These are phyloP conservation scores for Platycercus adscitus DNA, from an alignment of 2,113 vertebrate species.

Conservation along the genomic window DNA sequence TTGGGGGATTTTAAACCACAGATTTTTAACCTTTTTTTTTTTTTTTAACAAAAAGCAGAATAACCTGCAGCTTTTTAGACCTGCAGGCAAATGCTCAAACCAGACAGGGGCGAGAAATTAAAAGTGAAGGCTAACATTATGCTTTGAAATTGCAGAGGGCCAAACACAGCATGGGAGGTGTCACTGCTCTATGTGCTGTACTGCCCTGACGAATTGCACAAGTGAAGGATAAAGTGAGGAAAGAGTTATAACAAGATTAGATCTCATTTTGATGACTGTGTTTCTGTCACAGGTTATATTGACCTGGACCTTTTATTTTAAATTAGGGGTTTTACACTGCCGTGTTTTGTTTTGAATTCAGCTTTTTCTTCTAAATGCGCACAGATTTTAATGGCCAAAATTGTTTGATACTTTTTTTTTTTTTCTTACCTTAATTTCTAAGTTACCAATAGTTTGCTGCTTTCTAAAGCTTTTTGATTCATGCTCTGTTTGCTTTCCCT, in stretches of 20 bases:
- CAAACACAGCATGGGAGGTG: background rate
- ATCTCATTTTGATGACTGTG: background rate
- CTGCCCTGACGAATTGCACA: background rate
- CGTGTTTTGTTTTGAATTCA: background rate
- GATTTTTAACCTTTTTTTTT: background rate
- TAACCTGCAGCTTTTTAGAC: background rate
- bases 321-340: background rate
- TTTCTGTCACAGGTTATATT: background rate
- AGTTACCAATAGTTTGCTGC: conserved; percentile 77
- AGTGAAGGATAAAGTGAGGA: background rate
- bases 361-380: background rate
- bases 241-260: background rate
- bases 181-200: background rate
- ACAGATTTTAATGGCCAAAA: conserved; percentile 39
- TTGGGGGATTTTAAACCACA: conserved; percentile 41
- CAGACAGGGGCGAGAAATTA: conserved; percentile 15
- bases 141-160: background rate
- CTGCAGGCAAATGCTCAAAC: conserved; percentile 12
- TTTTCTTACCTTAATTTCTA: conserved; percentile 75
- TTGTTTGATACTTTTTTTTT: conserved; percentile 63
- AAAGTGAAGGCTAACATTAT: conserved; percentile 29
- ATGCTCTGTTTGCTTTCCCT: conserved; percentile 79
- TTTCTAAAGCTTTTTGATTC: conserved; percentile 80
- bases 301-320: background rate
- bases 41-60: background rate